Evolutionary conservation across 2,113 vertebrate genomes (phyloP).

Genomic region (Cyanistes caeruleus): DNA sequence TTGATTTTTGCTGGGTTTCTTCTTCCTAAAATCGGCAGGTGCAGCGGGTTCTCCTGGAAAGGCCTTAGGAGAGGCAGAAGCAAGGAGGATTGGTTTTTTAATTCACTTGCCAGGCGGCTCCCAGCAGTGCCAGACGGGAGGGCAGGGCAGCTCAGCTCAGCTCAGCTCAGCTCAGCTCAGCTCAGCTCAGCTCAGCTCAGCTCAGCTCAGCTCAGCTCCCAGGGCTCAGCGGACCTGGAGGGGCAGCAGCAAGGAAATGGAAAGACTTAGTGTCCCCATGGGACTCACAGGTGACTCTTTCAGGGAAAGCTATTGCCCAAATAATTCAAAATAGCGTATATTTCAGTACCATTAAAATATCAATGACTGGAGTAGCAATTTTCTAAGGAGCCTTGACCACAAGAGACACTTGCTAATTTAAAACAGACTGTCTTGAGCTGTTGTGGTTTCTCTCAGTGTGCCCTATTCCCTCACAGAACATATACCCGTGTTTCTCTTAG

Average conservation of each 20-base stretch:
- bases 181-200: too few species aligned
- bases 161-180: too few species aligned
- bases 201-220: too few species aligned
- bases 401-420: not conserved
- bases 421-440: not conserved
- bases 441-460: not conserved
- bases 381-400: not conserved
- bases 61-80: not conserved
- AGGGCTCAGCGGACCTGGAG: not conserved
- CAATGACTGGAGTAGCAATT: not conserved
- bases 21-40: not conserved
- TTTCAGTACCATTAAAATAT: not conserved
- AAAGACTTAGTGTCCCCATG: not conserved
- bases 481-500: not conserved
- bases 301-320: not conserved
- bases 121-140: rapidly evolving
- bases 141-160: not conserved
- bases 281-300: not conserved
- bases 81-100: not conserved
- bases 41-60: not conserved
- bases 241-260: not conserved
- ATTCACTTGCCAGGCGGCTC: not conserved
- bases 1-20: not conserved
- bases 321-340: not conserved
- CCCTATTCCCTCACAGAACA: not conserved